Evolutionary conservation across 1,140 invertebrate genomes (phyloP).

Genomic region (Aleiodes sp.): DNA sequence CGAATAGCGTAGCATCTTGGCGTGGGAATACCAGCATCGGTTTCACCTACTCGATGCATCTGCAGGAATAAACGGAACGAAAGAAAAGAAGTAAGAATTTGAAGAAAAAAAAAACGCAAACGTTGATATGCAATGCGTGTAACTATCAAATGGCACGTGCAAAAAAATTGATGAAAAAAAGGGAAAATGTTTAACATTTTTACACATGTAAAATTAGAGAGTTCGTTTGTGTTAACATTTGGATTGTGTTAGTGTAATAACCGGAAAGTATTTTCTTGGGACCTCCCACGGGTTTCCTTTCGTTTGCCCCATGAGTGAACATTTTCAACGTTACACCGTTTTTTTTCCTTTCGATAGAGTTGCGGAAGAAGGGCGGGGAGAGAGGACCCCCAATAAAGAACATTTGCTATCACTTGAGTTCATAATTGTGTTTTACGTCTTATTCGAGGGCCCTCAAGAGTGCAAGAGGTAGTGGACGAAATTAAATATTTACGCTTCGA

Average conservation of each 20-base stretch:
- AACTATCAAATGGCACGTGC: constrained; percentile 7
- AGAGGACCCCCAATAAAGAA: background rate
- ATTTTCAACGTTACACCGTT: constrained; percentile 4
- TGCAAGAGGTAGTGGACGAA: constrained; percentile 33
- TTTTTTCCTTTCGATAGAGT: background rate
- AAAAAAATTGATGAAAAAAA: too few species aligned
- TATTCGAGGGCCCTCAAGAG: constrained; percentile 34
- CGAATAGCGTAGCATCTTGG: constrained; percentile 7
- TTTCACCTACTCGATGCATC: constrained; percentile 8
- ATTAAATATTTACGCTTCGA: constrained; percentile 50
- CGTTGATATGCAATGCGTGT: background rate
- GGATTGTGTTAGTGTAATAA: background rate
- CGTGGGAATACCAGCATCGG: constrained; percentile 15
- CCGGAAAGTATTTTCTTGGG: constrained; percentile 14
- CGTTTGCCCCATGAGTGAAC: constrained; percentile 10
- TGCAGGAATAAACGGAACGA: too few species aligned
- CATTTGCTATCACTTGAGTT: background rate
- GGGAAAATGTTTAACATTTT: background rate
- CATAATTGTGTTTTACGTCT: constrained; percentile 11
- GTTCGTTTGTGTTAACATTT: constrained; percentile 4
- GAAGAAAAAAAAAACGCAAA: too few species aligned
- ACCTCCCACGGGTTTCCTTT: constrained; percentile 28
- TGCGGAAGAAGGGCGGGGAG: background rate
- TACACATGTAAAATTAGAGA: background rate
- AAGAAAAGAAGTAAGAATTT: too few species aligned